A percentile compares a stretch with the other conserved stretches of the same genome.
These are phyloP conservation scores for Arctopsyche grandis DNA, from an alignment of 1,140 invertebrate genomes.

Conservation along the genomic window DNA sequence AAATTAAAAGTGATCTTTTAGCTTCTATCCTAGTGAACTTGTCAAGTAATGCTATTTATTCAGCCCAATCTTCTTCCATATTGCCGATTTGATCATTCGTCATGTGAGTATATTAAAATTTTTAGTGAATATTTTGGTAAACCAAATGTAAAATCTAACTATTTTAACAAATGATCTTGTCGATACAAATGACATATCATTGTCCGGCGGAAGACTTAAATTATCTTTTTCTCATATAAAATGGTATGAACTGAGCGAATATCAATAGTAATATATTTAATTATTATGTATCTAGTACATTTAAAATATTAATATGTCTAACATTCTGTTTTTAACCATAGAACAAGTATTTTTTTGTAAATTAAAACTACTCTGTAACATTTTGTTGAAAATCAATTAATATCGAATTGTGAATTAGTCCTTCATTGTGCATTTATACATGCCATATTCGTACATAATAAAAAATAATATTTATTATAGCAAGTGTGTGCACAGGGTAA, in stretches of 20 bases:
- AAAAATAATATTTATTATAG: slow-evolving; percentile 5
- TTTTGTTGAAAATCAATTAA: not conserved
- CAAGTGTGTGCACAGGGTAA: slow-evolving; percentile 63
- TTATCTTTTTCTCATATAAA: too few species aligned
- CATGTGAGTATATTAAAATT: slow-evolving; percentile 42
- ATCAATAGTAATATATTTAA: too few species aligned
- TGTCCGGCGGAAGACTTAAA: too few species aligned
- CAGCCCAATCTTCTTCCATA: slow-evolving; percentile 55
- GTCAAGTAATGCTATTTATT: not conserved
- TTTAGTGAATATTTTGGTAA: not conserved
- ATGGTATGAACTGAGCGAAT: too few species aligned
- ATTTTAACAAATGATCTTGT: too few species aligned
- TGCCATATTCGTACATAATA: not conserved
- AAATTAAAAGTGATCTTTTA: too few species aligned
- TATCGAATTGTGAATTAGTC: not conserved
- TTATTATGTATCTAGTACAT: too few species aligned
- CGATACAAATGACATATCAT: too few species aligned
- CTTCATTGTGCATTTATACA: not conserved
- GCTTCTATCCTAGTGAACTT: too few species aligned
- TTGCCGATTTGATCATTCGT: slow-evolving; percentile 38
- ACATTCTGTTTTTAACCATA: too few species aligned
- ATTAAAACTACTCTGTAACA: not conserved
- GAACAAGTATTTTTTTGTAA: not conserved
- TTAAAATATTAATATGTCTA: too few species aligned
- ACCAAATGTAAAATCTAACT: too few species aligned